These are phyloP conservation scores for Drosophila nigrodunni DNA, from an alignment of 1,140 invertebrate species.

Conservation along the genomic window DNA sequence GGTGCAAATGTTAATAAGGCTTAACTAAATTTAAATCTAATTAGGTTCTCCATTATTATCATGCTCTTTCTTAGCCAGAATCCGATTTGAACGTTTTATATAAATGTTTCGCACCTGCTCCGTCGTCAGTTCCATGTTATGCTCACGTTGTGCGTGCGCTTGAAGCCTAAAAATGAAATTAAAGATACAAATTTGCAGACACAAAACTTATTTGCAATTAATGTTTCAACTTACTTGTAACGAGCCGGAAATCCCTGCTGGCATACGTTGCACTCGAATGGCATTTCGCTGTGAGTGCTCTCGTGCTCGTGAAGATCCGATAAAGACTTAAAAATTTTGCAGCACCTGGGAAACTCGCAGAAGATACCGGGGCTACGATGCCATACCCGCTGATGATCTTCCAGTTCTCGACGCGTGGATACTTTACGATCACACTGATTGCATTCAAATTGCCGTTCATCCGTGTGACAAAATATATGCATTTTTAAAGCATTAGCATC, in stretches of 20 bases:
- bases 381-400: constrained; percentile 55
- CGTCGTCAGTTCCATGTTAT: constrained; percentile 36
- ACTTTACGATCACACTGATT: constrained; percentile 89
- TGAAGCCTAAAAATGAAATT: constrained; percentile 49
- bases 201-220: neutral
- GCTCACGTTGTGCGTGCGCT: constrained; percentile 53
- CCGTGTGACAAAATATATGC: constrained; percentile 87
- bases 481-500: constrained; percentile 86
- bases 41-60: constrained; percentile 4
- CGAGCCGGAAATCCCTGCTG: constrained; percentile 59
- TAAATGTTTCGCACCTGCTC: constrained; percentile 68
- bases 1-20: no score
- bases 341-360: constrained; percentile 53
- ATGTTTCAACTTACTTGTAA: constrained; percentile 53
- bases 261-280: constrained; percentile 66
- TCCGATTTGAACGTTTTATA: constrained; percentile 54
- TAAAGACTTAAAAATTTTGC: constrained; percentile 62
- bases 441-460: constrained; percentile 88
- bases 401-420: constrained; percentile 88
- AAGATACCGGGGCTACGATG: constrained; percentile 56
- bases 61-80: constrained; percentile 37
- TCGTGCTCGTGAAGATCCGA: constrained; percentile 62
- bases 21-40: neutral
- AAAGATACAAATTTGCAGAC: neutral
- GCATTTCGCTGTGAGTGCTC: constrained; percentile 60